Evolutionary conservation across 2,113 vertebrate species (phyloP).

Genomic region (Martes martes): DNA sequence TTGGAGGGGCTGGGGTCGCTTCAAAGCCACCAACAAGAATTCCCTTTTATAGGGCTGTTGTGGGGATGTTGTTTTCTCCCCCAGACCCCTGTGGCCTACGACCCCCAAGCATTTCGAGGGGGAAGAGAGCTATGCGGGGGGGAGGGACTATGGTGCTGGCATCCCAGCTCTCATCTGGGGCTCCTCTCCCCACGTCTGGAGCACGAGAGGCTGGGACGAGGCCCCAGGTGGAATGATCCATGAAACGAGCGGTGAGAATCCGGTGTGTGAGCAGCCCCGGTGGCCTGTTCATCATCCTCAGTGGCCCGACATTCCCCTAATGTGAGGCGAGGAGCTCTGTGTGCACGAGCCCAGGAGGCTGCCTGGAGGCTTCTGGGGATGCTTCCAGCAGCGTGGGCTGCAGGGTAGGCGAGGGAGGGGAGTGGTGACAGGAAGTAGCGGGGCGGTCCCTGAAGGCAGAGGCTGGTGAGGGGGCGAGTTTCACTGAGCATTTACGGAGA

Average conservation of each 20-base stretch:
- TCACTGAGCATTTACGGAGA: neutral
- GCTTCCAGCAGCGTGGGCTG: neutral
- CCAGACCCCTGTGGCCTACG: too few species aligned
- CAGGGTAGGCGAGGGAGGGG: neutral
- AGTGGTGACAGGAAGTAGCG: neutral
- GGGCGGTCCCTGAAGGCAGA: neutral
- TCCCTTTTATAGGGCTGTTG: neutral
- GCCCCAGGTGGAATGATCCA: neutral
- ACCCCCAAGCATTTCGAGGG: too few species aligned
- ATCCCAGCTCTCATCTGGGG: too few species aligned
- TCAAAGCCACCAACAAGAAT: neutral
- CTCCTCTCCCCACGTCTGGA: neutral
- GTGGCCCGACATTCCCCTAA: neutral
- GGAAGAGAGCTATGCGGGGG: too few species aligned
- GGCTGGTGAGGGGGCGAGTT: neutral
- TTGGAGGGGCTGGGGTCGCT: neutral
- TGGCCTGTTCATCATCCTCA: neutral
- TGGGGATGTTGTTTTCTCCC: neutral
- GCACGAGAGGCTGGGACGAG: neutral
- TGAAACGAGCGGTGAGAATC: neutral
- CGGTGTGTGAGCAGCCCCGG: neutral
- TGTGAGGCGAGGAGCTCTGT: fast-evolving
- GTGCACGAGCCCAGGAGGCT: neutral
- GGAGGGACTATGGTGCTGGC: neutral
- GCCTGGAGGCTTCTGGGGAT: neutral